Evolutionary conservation across 2,797 vertebrate genomes (phyloP).

Genomic region (Anguilla pacifica): DNA sequence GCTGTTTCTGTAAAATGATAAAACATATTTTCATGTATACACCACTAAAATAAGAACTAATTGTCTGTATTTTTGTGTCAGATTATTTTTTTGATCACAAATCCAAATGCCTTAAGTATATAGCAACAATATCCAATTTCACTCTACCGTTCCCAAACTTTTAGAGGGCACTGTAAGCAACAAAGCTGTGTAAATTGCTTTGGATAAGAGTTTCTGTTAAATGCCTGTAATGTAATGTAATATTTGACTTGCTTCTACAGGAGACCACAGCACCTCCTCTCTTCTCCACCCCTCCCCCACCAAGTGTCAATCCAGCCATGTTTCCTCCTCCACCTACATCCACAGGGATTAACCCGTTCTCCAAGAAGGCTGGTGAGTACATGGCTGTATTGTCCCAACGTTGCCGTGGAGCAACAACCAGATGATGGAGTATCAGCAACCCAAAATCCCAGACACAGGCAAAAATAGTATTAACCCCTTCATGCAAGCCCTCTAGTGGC

Average conservation of each 20-base stretch:
- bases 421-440: neutral
- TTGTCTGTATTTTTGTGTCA: no score
- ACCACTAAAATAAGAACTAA: no score
- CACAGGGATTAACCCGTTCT: conserved; percentile 58
- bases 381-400: neutral
- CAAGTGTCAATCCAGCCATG: conserved; percentile 30
- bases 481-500: no score
- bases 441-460: neutral
- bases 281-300: neutral
- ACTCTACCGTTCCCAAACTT: no score
- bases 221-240: neutral
- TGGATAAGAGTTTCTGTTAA: neutral
- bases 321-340: conserved; percentile 45
- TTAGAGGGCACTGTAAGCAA: no score
- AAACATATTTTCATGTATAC: neutral
- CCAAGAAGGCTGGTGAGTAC: conserved; percentile 68
- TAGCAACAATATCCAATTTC: no score
- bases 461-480: neutral
- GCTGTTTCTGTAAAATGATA: no score
- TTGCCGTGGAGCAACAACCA: neutral
- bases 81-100: no score
- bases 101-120: no score
- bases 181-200: no score
- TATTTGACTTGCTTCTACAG: conserved; percentile 56
- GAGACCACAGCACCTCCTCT: conserved; percentile 28